Evolutionary conservation across 2,888 invertebrate genomes (phyloP).

Genomic region (Caenorhabditis drosophilae): DNA sequence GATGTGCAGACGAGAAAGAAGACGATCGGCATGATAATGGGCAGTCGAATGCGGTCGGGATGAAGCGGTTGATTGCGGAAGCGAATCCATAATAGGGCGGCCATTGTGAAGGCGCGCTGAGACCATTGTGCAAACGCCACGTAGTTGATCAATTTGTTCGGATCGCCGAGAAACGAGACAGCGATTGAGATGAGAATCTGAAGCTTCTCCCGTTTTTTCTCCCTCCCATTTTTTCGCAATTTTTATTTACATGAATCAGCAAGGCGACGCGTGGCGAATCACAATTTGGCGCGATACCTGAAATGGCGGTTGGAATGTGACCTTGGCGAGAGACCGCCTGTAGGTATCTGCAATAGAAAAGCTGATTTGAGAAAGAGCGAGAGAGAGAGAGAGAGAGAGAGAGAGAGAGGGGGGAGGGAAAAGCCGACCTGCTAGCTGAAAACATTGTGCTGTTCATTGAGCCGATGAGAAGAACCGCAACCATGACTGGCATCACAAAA

Average conservation of each 20-base stretch:
- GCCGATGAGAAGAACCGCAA: constrained; percentile 64
- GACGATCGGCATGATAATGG: constrained; percentile 61
- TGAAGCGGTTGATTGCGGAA: constrained; percentile 43
- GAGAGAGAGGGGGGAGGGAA: too few species aligned
- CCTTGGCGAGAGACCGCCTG: constrained; percentile 59
- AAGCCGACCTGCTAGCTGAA: constrained; percentile 61
- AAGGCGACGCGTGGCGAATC: constrained; percentile 64
- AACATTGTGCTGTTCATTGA: constrained; percentile 64
- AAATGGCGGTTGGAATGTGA: constrained; percentile 62
- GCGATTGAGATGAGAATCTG: constrained; percentile 52
- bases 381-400: too few species aligned
- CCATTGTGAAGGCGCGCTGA: constrained; percentile 64
- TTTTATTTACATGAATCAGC: constrained; percentile 56
- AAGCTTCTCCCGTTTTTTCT: constrained; percentile 4
- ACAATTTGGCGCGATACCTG: constrained; percentile 51
- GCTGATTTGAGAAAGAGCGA: too few species aligned
- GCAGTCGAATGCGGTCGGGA: constrained; percentile 58
- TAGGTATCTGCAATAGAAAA: too few species aligned
- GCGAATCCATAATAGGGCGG: constrained; percentile 62
- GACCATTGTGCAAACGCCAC: constrained; percentile 65
- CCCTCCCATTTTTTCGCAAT: not conserved
- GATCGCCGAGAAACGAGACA: constrained; percentile 59
- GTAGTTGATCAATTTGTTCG: constrained; percentile 61
- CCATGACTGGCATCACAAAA: constrained; percentile 62
- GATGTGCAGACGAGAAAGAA: constrained; percentile 58